Evolutionary conservation across 2,797 vertebrate species (phyloP), one percentile per base, ranked within the genome.

Genomic region (Selene dorsalis): DNA sequence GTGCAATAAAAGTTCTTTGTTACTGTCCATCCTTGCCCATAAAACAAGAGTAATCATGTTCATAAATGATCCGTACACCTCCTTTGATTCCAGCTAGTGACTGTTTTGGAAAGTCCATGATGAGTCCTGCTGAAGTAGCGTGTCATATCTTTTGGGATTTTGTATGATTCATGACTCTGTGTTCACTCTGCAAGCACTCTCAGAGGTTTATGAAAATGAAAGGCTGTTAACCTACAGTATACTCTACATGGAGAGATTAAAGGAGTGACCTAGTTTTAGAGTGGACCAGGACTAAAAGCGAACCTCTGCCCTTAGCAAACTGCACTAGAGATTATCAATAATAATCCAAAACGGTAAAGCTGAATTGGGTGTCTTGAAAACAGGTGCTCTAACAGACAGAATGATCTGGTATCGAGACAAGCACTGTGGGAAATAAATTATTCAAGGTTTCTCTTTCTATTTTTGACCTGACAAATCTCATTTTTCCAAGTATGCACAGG

Each of bases 341-440:
- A 92, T 92, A 93, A 94, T 93, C 90, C 88, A 93, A 93, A 93
- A 88, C 88, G 84, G 73, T 79, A 85, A 79, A 87, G 56, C 80
- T 85, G 83, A 91, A 90, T 84, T 90, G 75, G 88, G 77, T 64
- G 70, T 85, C 83, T 91, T 88, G 83, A 90, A 83, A 87, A 80
- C 89, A 93, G 90, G 89, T 91, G 83, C 75, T 88, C 57, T 4
- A 35, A 66, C 69, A 86, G 41, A 81, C 76, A 65, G 41, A 76
- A 14, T 57, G 77, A 85, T 85, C 72, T 55, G 57, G 63, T 38
- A 63, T 57, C 71, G 73, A 84, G 56, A 78, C 81, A 73, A 83
- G 56, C 52, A 45, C 20, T 18, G 22, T 45, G 39, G 45, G 22
- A 3, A 39, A 52, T 35, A 78, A 58, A 69, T 60, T 4, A 85